Conservation (phyloP, 2,113 vertebrate genomes). For the Athene cunicularia region DNA sequence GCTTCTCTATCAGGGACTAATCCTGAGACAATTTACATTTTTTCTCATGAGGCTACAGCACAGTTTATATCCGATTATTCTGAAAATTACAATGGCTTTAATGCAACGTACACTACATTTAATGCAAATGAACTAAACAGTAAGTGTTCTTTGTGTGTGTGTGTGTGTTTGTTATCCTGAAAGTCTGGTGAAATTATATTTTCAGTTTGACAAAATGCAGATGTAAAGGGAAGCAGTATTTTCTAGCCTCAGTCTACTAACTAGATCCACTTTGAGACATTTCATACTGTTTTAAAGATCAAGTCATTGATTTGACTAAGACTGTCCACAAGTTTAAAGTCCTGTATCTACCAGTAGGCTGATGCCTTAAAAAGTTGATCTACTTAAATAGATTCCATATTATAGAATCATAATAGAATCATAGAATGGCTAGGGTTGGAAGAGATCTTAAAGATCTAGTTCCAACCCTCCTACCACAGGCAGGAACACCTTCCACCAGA, state of each 20-base stretch:
- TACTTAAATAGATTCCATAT: neutral
- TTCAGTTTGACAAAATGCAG: neutral
- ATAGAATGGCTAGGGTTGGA: too few species aligned
- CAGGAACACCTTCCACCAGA: too few species aligned
- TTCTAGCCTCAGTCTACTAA: neutral
- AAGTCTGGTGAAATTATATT: neutral
- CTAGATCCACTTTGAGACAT: neutral
- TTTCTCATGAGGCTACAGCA: conserved; percentile 83
- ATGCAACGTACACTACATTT: conserved; percentile 75
- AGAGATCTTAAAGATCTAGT: too few species aligned
- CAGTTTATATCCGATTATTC: conserved; percentile 78
- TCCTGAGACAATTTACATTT: conserved; percentile 78
- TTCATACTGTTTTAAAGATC: neutral
- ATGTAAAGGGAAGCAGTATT: neutral
- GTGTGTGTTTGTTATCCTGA: neutral
- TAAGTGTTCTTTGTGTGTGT: conserved; percentile 66
- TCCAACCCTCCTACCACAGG: too few species aligned
- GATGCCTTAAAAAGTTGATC: neutral
- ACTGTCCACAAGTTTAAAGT: neutral
- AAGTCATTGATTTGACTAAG: neutral
- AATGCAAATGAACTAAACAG: conserved; percentile 74
- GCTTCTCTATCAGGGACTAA: conserved; percentile 79
- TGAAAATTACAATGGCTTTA: conserved; percentile 81
- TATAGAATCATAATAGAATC: too few species aligned
- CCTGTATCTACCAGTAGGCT: neutral